Evolutionary conservation across 53 echinoderm and acorn worm species (phyloP), one percentile per base, ranked within the genome.

Genomic region (Crossaster papposus): DNA sequence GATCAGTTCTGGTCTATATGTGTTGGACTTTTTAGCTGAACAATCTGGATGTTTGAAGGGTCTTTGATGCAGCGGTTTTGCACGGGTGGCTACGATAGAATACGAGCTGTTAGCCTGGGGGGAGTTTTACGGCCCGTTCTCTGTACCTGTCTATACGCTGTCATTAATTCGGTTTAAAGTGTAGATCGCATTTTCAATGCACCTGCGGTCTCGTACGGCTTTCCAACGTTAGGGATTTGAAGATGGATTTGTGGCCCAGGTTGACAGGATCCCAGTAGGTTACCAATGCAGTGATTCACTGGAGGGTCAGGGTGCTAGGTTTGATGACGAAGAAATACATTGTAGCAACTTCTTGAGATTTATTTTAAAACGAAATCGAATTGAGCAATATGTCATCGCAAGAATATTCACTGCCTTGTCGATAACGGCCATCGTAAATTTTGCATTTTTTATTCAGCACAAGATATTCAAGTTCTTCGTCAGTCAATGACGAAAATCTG

Each of bases 1-100:
- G 72, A 84, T 72, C 84, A 84, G 71, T 84, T 84, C 84, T 84
- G 24, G 10, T 71, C 18, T 84, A 84, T 84, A 84, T 84, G n/a
- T 30, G 31, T 22, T 33, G 62, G 9, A 26, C n/a, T n/a, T 68
- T 68, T 68, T n/a, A 28, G 78, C 9, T 51, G 52, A 72, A 84
- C 84, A 84, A 84, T 84, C 26, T n/a, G 50, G 50, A 52, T 84
- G 84, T 72, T 70, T 72, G 72, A 71, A 72, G 72, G 83, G 35
- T 26, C 71, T 84, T 52, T 83, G 83, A 65, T 4, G 34, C 18
- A 36, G 82, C 50, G 51, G n/a, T 70, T 52, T 84, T 71, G 84
- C 84, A 84, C 65, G 84, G 72, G 51, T 72, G 84, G 30, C 37
- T 84, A 52, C 72, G 30, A 2, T 24, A 37, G 72, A 84, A 84